Base-by-base conservation (phyloP, 2,888 invertebrate species). In the Eupithecia pulchellata region DNA sequence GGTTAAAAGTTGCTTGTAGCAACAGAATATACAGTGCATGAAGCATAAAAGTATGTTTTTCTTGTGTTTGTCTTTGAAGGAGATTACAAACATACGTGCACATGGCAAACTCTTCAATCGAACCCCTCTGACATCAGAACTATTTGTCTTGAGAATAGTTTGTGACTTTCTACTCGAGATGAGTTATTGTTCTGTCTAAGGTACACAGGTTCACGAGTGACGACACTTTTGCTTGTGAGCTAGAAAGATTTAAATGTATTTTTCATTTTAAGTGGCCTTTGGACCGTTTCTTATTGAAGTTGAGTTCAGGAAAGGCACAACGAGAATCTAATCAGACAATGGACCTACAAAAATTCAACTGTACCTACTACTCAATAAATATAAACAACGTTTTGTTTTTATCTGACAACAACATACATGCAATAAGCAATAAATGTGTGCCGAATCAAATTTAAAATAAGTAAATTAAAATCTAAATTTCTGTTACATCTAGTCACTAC, bases 141-240 rank as follows among this genome's bases (percentile, higher is more conserved):
- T 93, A 90, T 93, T 92, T 92, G 92, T 91, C 88, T 92, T 91
- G 80, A 82, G 87, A 91, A 91, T 91, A 89, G 86, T 90, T 90
- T 85, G 84, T 84, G 88, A 87, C 88, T 90, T 89, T 90, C 88
- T 89, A 87, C 83, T 67, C 78, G 79, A 83, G 83, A 87, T 88
- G 86, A 90, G 82, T 89, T 90, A 90, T 89, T 84, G 84, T 84
- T 78, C 83, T 86, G 85, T 86, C 84, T 82, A 83, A 79, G 83
- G 81, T 83, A 88, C 86, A 85, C 81, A 83, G 80, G 82, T 84
- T 78, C 82, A 63, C 60, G 42, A 60, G 69, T 55, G 47, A 30
- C 55, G 67, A 69, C 67, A 72, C 34, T 57, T 64, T 47, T 69
- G 52, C n/a, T 68, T 60, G 39, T n/a, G 55, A 47, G 57, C 39